phyloP scores from a whole-genome alignment of 2,113 vertebrate species.

The Syngnathus floridae region DNA sequence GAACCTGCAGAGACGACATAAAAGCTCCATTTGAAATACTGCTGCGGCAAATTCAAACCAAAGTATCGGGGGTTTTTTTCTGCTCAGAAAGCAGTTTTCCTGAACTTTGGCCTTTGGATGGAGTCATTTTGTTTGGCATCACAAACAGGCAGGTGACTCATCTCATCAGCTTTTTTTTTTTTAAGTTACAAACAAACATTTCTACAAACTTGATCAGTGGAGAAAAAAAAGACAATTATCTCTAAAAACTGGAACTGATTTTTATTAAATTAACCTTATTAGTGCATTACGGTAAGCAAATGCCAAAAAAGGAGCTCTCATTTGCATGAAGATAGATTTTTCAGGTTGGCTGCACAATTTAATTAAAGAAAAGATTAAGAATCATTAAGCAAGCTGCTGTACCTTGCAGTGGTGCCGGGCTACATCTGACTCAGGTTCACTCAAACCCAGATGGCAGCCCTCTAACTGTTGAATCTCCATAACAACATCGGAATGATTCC shows the following conservation, averaged over 20 bases:
- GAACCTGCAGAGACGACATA: slow-evolving; percentile 9
- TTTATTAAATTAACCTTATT: slow-evolving; percentile 99
- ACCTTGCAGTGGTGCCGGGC: slow-evolving; percentile 98
- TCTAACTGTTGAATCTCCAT: slow-evolving; percentile 98
- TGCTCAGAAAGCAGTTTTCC: slow-evolving; percentile 4
- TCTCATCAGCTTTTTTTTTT: slow-evolving; percentile 25
- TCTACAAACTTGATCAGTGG: slow-evolving; percentile 72
- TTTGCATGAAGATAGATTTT: slow-evolving; percentile 99
- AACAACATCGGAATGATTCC: slow-evolving; percentile 99
- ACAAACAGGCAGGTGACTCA: slow-evolving; percentile 42
- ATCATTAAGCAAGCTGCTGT: slow-evolving; percentile 99
- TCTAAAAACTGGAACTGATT: slow-evolving; percentile 99
- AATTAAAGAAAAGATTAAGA: slow-evolving; percentile 99
- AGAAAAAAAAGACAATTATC: slow-evolving; percentile 97
- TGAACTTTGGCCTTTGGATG: slow-evolving; percentile 3
- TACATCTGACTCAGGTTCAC: slow-evolving; percentile 99
- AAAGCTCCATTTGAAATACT: not conserved
- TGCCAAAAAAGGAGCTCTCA: slow-evolving; percentile 98
- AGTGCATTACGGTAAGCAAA: slow-evolving; percentile 99
- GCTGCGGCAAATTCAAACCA: not conserved
- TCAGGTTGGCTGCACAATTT: slow-evolving; percentile 99
- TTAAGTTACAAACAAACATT: slow-evolving; percentile 32
- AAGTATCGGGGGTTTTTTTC: not conserved
- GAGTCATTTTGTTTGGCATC: not conserved
- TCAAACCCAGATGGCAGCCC: slow-evolving; percentile 98